Conservation (phyloP, 2,888 invertebrate genomes). For the Octodonta nipae region DNA sequence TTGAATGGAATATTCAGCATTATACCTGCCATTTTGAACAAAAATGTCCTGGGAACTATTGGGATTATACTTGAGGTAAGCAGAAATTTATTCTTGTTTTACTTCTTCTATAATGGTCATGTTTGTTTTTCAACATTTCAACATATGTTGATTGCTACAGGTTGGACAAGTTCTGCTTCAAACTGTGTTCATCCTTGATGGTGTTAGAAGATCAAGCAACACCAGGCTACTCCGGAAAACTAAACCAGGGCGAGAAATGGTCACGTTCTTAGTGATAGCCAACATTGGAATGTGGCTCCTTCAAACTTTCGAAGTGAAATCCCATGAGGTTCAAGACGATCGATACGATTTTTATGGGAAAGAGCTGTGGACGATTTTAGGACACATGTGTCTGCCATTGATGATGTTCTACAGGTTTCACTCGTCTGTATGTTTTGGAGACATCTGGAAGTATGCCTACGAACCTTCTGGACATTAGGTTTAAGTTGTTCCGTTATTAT, state of each 20-base stretch:
- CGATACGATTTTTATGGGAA: constrained; percentile 57
- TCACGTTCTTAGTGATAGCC: constrained; percentile 61
- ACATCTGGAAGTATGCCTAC: constrained; percentile 66
- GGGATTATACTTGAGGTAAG: constrained; percentile 21
- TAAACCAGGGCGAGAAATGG: constrained; percentile 62
- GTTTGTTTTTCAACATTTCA: no score
- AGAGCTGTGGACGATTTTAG: constrained; percentile 56
- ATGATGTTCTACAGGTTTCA: constrained; percentile 70
- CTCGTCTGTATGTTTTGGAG: constrained; percentile 63
- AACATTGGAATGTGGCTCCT: constrained; percentile 68
- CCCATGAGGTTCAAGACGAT: constrained; percentile 39
- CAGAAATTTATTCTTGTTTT: background rate
- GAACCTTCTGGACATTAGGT: constrained; percentile 35
- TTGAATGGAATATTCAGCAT: constrained; percentile 56
- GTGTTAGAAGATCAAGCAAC: constrained; percentile 60
- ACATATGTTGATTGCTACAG: no score
- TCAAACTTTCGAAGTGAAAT: constrained; percentile 54
- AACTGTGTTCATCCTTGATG: constrained; percentile 60
- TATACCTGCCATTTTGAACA: constrained; percentile 43
- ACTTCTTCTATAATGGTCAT: no score
- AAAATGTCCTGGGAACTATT: constrained; percentile 15
- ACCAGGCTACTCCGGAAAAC: constrained; percentile 44
- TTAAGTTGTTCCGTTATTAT: no score
- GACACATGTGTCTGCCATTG: constrained; percentile 58
- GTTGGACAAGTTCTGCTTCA: constrained; percentile 60